Evolutionary conservation across 2,888 invertebrate genomes (phyloP), one percentile per base, ranked within the genome.

Genomic region (Lasioglossum zephyrum): DNA sequence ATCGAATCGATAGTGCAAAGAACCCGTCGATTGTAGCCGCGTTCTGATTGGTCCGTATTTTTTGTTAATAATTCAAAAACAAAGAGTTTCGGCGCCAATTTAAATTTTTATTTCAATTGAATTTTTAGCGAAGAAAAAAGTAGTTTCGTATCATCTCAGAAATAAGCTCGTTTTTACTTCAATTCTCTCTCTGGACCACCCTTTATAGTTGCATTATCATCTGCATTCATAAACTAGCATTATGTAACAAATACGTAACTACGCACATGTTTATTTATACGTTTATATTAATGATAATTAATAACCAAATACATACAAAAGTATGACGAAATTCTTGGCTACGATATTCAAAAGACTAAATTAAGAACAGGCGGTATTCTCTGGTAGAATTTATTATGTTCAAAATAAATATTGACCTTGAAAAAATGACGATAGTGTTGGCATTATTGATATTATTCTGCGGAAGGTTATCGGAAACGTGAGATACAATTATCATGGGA

Each of bases 201-300:
- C 60, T 66, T 2, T 36, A 66, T 66, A 66, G 57, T 31, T 66
- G 18, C 16, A 18, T 0, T 31, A 2, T 4, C 13, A 2, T 36
- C 18, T 31, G 18, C 3, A 69, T 69, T 69, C 18, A 22, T 69
- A 22, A 69, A 69, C 8, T 39, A 69, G 9, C 8, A 8, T 72
- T 72, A 72, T 72, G 47, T 72, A 72, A 72, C 26, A 72, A 6
- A 44, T 26, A 72, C 8, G 44, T 47, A 47, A 72, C 47, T 47
- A 26, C 72, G 47, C 26, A 47, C 16, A 16, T 8, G 44, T 26
- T 26, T 72, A 44, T 44, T 26, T 44, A 72, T 69, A 69, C 36
- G 11, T 36, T 63, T 63, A 69, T 39, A 39, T 39, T 8, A 18
- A 73, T 73, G 47, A 73, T 73, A 73, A 8, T 47, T 73, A 49